Base-by-base conservation (phyloP, 1,140 invertebrate species). In the Cydia splendana region DNA sequence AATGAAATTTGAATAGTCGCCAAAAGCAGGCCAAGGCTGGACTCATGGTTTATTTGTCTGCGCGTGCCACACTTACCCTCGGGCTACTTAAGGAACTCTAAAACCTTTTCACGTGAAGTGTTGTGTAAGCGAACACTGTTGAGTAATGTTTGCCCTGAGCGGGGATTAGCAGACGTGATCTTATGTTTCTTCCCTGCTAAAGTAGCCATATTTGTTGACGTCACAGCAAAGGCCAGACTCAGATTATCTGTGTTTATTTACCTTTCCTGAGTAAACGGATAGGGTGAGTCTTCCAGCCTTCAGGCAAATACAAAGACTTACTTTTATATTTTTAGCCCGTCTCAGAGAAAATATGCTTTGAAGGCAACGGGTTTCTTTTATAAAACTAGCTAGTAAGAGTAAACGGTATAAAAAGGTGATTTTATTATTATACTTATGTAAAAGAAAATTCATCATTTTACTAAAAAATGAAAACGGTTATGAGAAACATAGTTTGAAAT, bases 161-260 rank as follows among this genome's bases (percentile, higher is more conserved):
- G 13, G 24, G 15, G 28, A 69, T 69, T 69, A 69, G n/a, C 30
- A 69, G 28, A 34, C 65, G 28, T 34, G 65, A 69, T 30, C 65
- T 69, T 34, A 69, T 69, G 65, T 69, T 69, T 69, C 65, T 34
- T 69, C 30, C 15, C 13, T 7, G 15, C 13, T 53, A 34, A 24
- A 28, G 6, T 34, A 69, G 28, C 9, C 65, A 34, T 69, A 69
- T 69, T 69, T 69, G 28, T 69, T 69, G 65, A 69, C 28, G 65
- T 69, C 28, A 38, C 15, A 34, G 6, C 12, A 34, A 34, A 69
- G 65, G 28, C 38, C 28, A 69, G 30, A 34, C 65, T 69, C 15
- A 34, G 65, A 34, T 69, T 65, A 24, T 30, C 65, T 69, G 30
- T 34, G 28, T 69, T 69, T 69, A 69, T 69, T 69, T 69, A 38